These are phyloP conservation scores for Gambusia holbrooki DNA, from an alignment of 2,113 vertebrate species.

Conservation along the genomic window DNA sequence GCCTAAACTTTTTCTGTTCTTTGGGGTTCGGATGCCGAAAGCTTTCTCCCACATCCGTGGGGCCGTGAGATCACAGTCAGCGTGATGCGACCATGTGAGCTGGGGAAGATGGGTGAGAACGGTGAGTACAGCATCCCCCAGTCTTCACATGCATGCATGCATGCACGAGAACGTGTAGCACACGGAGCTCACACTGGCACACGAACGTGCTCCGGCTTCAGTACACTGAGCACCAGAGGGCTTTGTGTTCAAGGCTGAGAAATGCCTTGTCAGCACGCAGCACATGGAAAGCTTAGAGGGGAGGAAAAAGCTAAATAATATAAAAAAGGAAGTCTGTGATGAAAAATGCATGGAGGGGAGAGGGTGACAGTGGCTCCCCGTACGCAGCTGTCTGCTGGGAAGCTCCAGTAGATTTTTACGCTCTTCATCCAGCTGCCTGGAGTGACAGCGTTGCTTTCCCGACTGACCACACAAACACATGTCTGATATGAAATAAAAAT, in stretches of 20 bases:
- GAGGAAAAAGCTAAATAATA: conserved; percentile 62
- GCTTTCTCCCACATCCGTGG: conserved; percentile 24
- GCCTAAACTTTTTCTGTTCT: conserved; percentile 30
- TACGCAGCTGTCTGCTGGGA: conserved; percentile 46
- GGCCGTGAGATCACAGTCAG: conserved; percentile 45
- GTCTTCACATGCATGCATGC: conserved; percentile 39
- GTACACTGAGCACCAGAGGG: conserved; percentile 65
- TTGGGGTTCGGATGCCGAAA: conserved; percentile 39
- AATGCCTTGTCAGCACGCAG: conserved; percentile 72
- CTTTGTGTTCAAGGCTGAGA: conserved; percentile 67
- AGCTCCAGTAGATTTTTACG: conserved; percentile 38
- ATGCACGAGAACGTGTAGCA: conserved; percentile 22
- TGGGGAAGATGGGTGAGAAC: conserved; percentile 6
- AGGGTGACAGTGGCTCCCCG: conserved; percentile 39
- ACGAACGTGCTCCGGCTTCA: conserved; percentile 44
- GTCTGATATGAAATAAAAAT: background rate
- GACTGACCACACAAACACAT: conserved; percentile 41
- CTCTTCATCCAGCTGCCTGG: conserved; percentile 44
- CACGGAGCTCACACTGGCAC: conserved; percentile 16
- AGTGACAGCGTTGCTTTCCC: conserved; percentile 21
- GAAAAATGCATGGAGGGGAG: conserved; percentile 70
- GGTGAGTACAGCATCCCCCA: conserved; percentile 25
- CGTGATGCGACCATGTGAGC: conserved; percentile 23
- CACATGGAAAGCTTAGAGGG: conserved; percentile 65
- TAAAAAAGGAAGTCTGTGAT: conserved; percentile 56